phyloP scores from a whole-genome alignment of 2,113 vertebrate species.

The Glaucidium brasilianum region DNA sequence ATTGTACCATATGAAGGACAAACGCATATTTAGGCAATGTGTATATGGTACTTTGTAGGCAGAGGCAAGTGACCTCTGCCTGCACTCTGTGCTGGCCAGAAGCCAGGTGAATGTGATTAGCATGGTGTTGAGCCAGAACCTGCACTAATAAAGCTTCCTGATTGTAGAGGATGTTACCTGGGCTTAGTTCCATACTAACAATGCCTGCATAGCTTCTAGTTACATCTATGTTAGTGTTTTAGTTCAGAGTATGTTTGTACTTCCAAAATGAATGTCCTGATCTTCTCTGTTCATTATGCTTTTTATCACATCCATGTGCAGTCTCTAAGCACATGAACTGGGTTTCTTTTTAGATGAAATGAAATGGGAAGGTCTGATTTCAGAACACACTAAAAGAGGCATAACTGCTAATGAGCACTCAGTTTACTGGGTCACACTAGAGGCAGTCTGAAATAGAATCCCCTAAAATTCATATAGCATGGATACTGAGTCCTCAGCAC shows the following conservation, averaged over 20 bases:
- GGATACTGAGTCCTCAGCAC: background rate
- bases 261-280: background rate
- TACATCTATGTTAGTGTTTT: background rate
- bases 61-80: constrained; percentile 35
- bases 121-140: constrained; percentile 22
- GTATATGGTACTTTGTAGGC: background rate
- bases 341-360: background rate
- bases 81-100: constrained; percentile 27
- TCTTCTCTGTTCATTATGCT: background rate
- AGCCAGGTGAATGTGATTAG: constrained; percentile 34
- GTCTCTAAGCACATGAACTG: background rate
- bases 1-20: constrained; percentile 22
- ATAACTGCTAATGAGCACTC: background rate
- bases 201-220: background rate
- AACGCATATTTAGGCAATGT: background rate
- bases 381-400: background rate
- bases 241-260: background rate
- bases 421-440: background rate
- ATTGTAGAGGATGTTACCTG: constrained; percentile 33
- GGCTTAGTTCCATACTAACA: background rate
- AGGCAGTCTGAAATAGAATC: background rate
- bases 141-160: constrained; percentile 22
- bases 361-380: background rate
- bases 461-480: background rate
- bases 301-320: background rate